Evolutionary conservation across 2,797 vertebrate genomes (phyloP), one percentile per base, ranked within the genome.

Genomic region (Rhinoraja longicauda): DNA sequence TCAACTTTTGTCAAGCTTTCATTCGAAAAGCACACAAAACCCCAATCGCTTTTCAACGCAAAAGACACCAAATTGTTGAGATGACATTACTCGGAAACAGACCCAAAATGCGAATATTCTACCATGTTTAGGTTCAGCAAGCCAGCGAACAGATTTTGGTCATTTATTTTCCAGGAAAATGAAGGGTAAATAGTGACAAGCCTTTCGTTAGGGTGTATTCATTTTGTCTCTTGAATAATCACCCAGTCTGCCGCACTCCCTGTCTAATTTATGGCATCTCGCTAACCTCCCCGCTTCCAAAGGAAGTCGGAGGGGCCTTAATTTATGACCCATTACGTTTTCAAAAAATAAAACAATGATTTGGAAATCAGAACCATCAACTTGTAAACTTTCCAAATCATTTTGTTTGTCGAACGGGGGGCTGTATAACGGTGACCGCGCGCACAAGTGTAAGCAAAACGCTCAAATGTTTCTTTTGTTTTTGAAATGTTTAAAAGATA

Each of bases 1-100:
- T 94, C 95, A 93, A 93, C 95, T 94, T 94, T 94, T 95, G 94
- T 95, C 94, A 94, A 95, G 94, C 94, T 95, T 96, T 96, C 95
- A 95, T 95, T 94, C 94, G 94, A 94, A 94, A 95, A 95, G 96
- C 94, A 95, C 93, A 94, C 95, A 96, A 94, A 94, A 94, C 93
- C 93, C 94, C n/a, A 12, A 94, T 93, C 93, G 94, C 94, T 94
- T 93, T 93, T 95, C 93, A 0, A 84, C 93, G 12, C 94, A 93
- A 94, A 93, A 93, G 73, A 94, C 32, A 92, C 93, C 91, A 93
- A 95, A 95, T 91, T 95, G 94, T 95, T 82, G 93, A 15, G 93
- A 93, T 94, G 90, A 75, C 90, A 73, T 73, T 92, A 75, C 70
- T 92, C 90, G 67, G 70, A 92, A 88, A 75, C 90, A 72, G 90